Conservation (phyloP, 2,113 vertebrate genomes). For the Lophius piscatorius region DNA sequence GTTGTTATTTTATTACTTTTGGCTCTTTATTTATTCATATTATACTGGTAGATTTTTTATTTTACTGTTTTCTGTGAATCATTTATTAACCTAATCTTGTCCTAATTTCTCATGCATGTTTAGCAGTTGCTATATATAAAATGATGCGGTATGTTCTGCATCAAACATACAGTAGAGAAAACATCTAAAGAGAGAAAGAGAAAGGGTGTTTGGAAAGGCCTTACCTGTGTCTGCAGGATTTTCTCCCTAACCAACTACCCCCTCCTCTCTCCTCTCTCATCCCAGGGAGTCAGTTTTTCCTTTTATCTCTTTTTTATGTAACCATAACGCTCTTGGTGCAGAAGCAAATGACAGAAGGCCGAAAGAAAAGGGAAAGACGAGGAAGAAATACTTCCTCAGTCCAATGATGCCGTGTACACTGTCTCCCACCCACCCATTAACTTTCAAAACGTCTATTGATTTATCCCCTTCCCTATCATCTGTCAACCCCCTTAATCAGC, state of each 20-base stretch:
- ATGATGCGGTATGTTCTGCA: too few species aligned
- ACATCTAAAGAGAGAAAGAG: conserved; percentile 27
- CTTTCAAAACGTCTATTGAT: conserved; percentile 45
- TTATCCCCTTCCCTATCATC: conserved; percentile 27
- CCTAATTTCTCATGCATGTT: too few species aligned
- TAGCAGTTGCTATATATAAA: too few species aligned
- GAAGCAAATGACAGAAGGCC: conserved; percentile 46
- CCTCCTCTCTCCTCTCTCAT: conserved; percentile 1
- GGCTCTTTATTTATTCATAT: too few species aligned
- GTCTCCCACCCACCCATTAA: conserved; percentile 18
- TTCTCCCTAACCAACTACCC: conserved; percentile 11
- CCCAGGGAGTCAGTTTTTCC: conserved; percentile 23
- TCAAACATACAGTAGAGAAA: conserved; percentile 33
- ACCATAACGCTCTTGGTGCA: conserved; percentile 33
- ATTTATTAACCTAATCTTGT: too few species aligned
- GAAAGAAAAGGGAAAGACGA: conserved; percentile 26
- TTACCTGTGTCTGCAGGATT: conserved; percentile 31
- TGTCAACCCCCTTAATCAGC: conserved; percentile 31
- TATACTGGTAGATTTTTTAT: too few species aligned
- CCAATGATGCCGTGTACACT: conserved; percentile 26
- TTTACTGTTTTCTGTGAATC: too few species aligned
- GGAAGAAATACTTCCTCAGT: conserved; percentile 40
- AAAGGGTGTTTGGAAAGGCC: conserved; percentile 1
- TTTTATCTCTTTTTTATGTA: conserved; percentile 7
- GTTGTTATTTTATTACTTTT: too few species aligned